Evolutionary conservation across 2,113 vertebrate genomes (phyloP).

Genomic region (Cyanoramphus novaezelandiae): DNA sequence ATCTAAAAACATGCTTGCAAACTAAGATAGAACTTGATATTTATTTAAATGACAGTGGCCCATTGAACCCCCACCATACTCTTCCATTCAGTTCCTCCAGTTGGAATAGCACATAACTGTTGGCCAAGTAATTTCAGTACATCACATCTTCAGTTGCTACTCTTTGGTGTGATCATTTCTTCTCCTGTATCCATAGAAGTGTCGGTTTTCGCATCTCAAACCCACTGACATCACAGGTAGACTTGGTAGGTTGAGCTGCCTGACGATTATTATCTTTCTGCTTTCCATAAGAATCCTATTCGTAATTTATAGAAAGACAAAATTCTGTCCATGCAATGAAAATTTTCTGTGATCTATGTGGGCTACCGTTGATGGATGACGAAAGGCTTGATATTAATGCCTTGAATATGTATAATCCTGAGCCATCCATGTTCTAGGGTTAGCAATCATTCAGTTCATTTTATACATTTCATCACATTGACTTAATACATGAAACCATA

Average conservation of each 20-base stretch:
- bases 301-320: slow-evolving; percentile 47
- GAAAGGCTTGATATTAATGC: slow-evolving; percentile 48
- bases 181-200: not conserved
- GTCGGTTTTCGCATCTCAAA: not conserved
- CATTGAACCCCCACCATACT: not conserved
- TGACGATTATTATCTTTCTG: not conserved
- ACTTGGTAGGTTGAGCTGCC: not conserved
- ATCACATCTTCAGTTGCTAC: not conserved
- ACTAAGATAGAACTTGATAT: not conserved
- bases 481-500: not conserved
- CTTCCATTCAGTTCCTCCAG: not conserved
- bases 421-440: slow-evolving; percentile 14
- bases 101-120: not conserved
- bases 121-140: not conserved
- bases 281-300: slow-evolving; percentile 23
- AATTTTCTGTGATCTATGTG: slow-evolving; percentile 60
- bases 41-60: not conserved
- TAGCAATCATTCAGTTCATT: slow-evolving; percentile 47
- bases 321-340: slow-evolving; percentile 58
- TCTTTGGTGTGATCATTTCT: not conserved
- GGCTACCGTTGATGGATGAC: slow-evolving; percentile 47
- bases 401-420: slow-evolving; percentile 15
- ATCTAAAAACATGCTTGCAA: not conserved
- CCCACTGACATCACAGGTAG: not conserved
- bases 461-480: slow-evolving; percentile 20